Base-by-base conservation (phyloP, 2,113 vertebrate species). In the Physeter macrocephalus region DNA sequence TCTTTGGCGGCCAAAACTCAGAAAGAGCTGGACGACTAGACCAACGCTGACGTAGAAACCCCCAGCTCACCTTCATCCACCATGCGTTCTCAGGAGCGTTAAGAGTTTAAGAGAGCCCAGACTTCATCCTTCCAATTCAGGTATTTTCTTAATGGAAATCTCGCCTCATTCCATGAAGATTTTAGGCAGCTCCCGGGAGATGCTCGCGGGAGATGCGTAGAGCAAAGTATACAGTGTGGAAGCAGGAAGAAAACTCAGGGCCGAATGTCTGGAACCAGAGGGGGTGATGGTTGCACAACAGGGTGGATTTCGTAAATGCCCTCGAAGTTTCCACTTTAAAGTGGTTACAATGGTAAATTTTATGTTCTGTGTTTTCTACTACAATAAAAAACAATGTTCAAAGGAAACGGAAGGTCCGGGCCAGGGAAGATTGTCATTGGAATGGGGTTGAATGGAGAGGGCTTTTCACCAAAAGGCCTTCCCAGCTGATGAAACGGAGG, bases 261-360 rank as follows among this genome's bases (percentile, higher is more conserved):
- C 59, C 27, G 0, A 1, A 5, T 1, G 36, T 6, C 9, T 0
- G 7, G 17, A 59, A 4, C 8, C 0, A 0, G 74, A 18, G 0
- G 20, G 0, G 3, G 1, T 0, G 43, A 36, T 0, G n/a, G 21
- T 1, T 3, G 75, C 1, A 0, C 27, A 1, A 1, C 49, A 0
- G 0, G 0, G 18, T 4, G 52, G 4, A 7, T 18, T 0, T 7
- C 1, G 3, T 9, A 2, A 4, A 36, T 0, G 18, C 34, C 39
- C 8, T 2, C 0, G 5, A 0, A 2, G 14, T 3, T 17, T 21
- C 6, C 9, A 0, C 25, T 18, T 7, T 2, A 2, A 20, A 61
- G 64, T 0, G 69, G 13, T 39, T 49, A 8, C 7, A 1, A 11
- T 0, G 54, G 12, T 2, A 7, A 11, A 8, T 57, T 15, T 36